Base-by-base conservation (phyloP, 1,140 invertebrate genomes). In the Caenorhabditis tropicalis region DNA sequence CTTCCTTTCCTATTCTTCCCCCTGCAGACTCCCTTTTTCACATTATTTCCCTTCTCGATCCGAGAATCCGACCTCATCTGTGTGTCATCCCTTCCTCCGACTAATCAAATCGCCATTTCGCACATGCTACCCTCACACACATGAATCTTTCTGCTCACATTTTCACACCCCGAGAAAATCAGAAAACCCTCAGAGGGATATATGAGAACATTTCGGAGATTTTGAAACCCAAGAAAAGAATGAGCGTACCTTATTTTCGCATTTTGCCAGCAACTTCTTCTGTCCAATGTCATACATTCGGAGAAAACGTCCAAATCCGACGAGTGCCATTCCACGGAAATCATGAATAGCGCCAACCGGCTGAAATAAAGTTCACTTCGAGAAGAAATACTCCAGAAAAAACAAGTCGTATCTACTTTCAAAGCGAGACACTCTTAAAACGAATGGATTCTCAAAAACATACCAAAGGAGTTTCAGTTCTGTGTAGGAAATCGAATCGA, bases 271-370 rank as follows among this genome's bases (percentile, higher is more conserved):
- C 39, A 99, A 91, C 92, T 99, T 99, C 91, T 98, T 97, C 89
- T 97, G 97, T 51, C 98, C 98, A 89, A 98, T 94, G 88, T 99
- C 98, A 91, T 99, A 99, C 6, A 99, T 93, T 82, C 98, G 92
- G 7, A 99, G 92, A 92, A 96, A 95, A 82, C 94, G 94, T 1
- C 98, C 98, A 16, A 99, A 95, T 0, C 97, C 96, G 1, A 98
- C 95, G 2, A 99, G 91, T 2, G 98, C 93, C 85, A 95, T 93
- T 0, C 97, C 98, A 90, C 98, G 96, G 92, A 98, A 98, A 0
- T 95, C 93, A 88, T 95, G 96, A 79, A 98, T 93, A 0, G 96
- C 95, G 29, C 94, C 93, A 0, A 96, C 96, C 70, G 86, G 86
- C 88, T 90, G 48, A 15, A 92, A 27, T 10, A 10, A 16, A 31